Conservation (phyloP, 2,113 vertebrate species). For the Centrocercus urophasianus region DNA sequence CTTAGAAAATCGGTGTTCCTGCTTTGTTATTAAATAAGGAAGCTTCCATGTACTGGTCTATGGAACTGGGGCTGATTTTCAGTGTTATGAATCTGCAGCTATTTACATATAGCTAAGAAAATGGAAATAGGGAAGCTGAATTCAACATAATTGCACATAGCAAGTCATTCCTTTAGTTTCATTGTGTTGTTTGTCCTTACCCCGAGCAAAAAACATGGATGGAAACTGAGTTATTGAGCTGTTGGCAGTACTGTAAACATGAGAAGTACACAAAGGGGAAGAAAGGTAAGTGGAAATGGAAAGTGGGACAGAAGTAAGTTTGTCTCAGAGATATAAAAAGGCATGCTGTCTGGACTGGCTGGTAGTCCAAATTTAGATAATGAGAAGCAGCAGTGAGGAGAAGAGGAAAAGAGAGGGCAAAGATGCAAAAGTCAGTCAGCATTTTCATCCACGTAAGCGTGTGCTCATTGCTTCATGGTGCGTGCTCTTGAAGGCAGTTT, state of each 20-base stretch:
- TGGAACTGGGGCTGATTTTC: not conserved
- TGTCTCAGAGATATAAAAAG: not conserved
- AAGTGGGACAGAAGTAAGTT: not conserved
- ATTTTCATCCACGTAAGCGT: not conserved
- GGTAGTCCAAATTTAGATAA: not conserved
- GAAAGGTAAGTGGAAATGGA: not conserved
- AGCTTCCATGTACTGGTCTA: not conserved
- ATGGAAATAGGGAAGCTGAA: not conserved
- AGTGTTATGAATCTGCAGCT: not conserved
- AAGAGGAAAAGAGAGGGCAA: not conserved
- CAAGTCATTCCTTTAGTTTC: conserved; percentile 1
- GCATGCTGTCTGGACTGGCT: not conserved
- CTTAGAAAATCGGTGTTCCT: not conserved
- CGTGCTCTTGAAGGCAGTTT: not conserved
- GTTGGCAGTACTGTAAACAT: not conserved
- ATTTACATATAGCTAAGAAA: not conserved
- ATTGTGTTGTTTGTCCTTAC: not conserved
- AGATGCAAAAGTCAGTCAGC: not conserved
- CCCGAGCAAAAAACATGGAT: not conserved
- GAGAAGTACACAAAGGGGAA: fast-evolving
- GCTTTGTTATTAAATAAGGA: not conserved
- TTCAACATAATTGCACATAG: fast-evolving
- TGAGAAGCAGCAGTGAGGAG: not conserved
- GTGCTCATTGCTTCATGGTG: not conserved
- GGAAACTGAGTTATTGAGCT: not conserved